phyloP scores from a whole-genome alignment of 2,113 vertebrate genomes.

The Rhea pennata region DNA sequence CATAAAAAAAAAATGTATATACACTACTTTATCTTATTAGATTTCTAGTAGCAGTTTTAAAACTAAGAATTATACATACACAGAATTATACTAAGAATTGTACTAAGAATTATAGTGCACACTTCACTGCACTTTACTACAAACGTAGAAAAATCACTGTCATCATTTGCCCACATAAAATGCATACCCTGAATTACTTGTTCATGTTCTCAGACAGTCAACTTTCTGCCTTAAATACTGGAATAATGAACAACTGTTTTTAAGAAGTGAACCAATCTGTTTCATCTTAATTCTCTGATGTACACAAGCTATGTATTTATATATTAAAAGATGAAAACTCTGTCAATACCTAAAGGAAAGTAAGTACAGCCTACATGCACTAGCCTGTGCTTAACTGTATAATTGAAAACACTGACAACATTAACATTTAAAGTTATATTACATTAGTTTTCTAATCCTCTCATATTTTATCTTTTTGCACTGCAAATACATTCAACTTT shows the following conservation, averaged over 20 bases:
- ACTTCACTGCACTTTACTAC: background rate
- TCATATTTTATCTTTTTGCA: too few relatives aligned
- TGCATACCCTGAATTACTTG: background rate
- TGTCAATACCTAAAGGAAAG: too few relatives aligned
- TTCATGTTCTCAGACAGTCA: background rate
- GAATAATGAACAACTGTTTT: background rate
- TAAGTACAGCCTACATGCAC: background rate
- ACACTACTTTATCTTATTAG: background rate
- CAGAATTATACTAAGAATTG: too few relatives aligned
- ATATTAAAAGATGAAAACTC: background rate
- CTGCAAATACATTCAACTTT: too few relatives aligned
- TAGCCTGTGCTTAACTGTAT: background rate
- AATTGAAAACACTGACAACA: too few relatives aligned
- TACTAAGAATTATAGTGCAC: background rate
- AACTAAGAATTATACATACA: background rate
- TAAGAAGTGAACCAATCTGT: background rate
- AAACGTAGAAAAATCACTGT: background rate
- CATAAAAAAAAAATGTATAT: background rate
- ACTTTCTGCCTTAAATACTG: too few relatives aligned
- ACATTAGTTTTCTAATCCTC: too few relatives aligned
- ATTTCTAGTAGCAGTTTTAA: background rate
- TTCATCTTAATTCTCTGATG: background rate
- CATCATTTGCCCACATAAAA: background rate
- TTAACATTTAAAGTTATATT: too few relatives aligned
- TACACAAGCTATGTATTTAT: background rate